Percentiles rank a stretch among this genome's conserved stretches.
These are phyloP conservation scores for Trochalopteron elliotii DNA, from an alignment of 2,113 vertebrate species.

Conservation along the genomic window DNA sequence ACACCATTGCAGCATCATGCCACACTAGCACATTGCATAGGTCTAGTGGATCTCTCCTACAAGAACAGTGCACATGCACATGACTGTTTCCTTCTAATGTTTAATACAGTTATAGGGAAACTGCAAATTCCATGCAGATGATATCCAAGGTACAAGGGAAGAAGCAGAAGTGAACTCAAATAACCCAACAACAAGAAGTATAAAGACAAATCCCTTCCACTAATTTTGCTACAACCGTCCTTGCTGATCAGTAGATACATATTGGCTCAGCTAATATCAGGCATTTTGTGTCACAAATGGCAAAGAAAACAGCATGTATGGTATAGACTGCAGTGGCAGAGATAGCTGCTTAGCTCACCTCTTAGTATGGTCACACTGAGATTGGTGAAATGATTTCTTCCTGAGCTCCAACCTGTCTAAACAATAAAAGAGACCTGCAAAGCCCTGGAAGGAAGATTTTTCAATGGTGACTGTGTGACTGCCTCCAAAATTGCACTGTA, in stretches of 20 bases:
- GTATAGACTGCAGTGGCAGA: not conserved
- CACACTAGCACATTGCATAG: not conserved
- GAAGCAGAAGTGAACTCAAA: not conserved
- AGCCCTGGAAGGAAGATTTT: not conserved
- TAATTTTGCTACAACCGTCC: not conserved
- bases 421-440: not conserved
- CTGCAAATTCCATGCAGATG: not conserved
- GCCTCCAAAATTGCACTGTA: not conserved
- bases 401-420: not conserved
- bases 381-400: not conserved
- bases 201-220: not conserved
- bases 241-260: not conserved
- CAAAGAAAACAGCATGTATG: not conserved
- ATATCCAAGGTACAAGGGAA: not conserved
- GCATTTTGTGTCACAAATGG: not conserved
- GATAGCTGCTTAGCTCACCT: not conserved
- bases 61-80: not conserved
- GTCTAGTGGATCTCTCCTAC: not conserved
- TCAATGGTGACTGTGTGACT: not conserved
- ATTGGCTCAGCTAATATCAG: not conserved
- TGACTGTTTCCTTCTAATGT: not conserved
- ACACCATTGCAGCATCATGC: not conserved
- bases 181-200: not conserved
- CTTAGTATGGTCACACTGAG: not conserved
- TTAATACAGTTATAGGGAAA: not conserved